Base-by-base conservation (phyloP, 2,113 vertebrate genomes). In the Orientallactaga bullata region DNA sequence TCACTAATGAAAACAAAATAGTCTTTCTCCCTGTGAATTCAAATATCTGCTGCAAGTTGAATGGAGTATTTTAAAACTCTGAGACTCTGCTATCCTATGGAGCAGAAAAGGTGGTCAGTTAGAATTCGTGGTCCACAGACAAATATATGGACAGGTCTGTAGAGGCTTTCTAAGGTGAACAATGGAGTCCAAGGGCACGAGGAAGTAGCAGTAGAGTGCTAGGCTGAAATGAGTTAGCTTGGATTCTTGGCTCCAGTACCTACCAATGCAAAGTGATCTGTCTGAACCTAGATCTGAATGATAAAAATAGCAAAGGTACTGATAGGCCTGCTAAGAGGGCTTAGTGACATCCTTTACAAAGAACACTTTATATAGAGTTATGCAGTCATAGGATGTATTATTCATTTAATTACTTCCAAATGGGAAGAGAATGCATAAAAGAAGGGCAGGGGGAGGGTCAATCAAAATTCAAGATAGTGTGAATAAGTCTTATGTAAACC, bases 1-100 rank as follows among this genome's bases (percentile, higher is more conserved):
- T 80, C 21, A 47, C 63, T 13, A 47, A 83, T 32, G 66, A 23
- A 92, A 78, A 84, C 26, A 76, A 42, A 96, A n/a, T 18, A 16
- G n/a, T 76, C 8, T 87, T 79, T 94, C 37, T 55, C 28, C 47
- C 32, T n/a, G 30, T 79, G 47, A 73, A 78, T 61, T 47, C n/a
- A 85, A 42, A 88, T 4, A 42, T 26, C 23, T 32, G 2, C 21
- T 73, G n/a, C 65, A 87, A 65, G 71, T 69, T 32, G 42, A 83
- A 24, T 68, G 30, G 23, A 12, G 42, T 47, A 35, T 71, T 86
- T 71, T 42, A 18, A 42, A 73, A 23, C 26, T 30, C 18, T 37
- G 37, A 71, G n/a, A 60, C 51, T 24, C 16, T 30, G 35, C 28
- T 7, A 7, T 55, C 47, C 20, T 47, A 2, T 1, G 13, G n/a